Evolutionary conservation across 2,113 vertebrate species (phyloP), one percentile per base, ranked within the genome.

Genomic region (Muntiacus muntjak): DNA sequence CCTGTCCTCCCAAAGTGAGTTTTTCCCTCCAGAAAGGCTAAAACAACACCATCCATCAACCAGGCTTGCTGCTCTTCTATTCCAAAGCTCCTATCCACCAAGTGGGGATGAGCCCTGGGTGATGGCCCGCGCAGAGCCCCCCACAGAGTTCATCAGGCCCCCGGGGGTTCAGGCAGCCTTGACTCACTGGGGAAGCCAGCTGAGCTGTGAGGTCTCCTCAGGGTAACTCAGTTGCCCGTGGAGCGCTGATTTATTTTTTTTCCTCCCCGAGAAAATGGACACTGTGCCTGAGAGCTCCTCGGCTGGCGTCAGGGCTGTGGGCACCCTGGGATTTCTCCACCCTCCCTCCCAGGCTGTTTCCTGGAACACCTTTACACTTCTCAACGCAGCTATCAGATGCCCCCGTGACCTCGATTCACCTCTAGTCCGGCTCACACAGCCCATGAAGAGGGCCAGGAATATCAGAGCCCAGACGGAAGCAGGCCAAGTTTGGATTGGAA

Each of bases 41-140:
- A 93, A 96, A 95, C 93, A 97, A 94, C 92, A 97, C 54, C 89
- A 96, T 97, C 95, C 36, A 96, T 98, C 97, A 98, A 40, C n/a
- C 2, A 47, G 50, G 16, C 50, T 97, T 84, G 67, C 95, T 96
- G 87, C 79, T 96, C 83, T 96, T 91, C 90, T 9, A 7, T 87
- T 84, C 25, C 82, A 93, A 93, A 93, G 55, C 83, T 74, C 45
- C 33, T 5, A 7, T 94, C 81, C 87, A 84, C n/a, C 45, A 28
- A 91, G n/a, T 6, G 57, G 50, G 95, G 87, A 95, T 96, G 79
- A 96, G 87, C 57, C 23, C 83, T 64, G 83, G 81, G 92, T 43
- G 45, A 57, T 30, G 43, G 87, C 92, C 94, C 54, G 3, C 17
- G 7, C 92, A 55, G 52, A 96, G 85, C 95, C 97, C 96, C 97